Conservation (phyloP, 2,113 vertebrate species). For the Hylia prasina region DNA sequence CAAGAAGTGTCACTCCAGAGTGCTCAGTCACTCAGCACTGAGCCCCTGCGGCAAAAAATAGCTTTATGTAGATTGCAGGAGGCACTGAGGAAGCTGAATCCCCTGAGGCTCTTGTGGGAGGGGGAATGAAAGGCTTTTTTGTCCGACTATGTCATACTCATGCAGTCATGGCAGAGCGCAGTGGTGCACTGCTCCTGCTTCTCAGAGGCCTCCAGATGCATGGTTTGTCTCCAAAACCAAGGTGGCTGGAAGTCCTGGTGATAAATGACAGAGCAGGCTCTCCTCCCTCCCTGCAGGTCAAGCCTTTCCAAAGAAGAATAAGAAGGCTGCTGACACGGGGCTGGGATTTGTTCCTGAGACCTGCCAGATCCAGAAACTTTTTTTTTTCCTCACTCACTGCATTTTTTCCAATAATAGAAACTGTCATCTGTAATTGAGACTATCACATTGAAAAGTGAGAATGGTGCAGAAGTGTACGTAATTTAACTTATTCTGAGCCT, state of each 20-base stretch:
- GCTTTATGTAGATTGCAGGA: slow-evolving; percentile 20
- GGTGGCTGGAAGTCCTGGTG: not conserved
- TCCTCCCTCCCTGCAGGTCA: not conserved
- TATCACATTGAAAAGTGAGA: not conserved
- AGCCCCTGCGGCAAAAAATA: slow-evolving; percentile 14
- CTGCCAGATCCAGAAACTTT: not conserved
- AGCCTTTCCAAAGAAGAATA: not conserved
- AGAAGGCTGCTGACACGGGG: not conserved
- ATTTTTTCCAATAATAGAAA: not conserved
- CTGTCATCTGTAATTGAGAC: slow-evolving; percentile 37
- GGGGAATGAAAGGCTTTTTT: not conserved
- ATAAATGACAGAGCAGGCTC: not conserved
- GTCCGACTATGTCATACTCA: not conserved
- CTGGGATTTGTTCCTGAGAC: not conserved
- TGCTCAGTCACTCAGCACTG: not conserved
- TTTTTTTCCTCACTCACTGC: not conserved
- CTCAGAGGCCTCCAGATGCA: not conserved
- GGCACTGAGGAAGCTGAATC: slow-evolving; percentile 27
- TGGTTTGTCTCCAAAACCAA: not conserved
- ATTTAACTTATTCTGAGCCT: not conserved
- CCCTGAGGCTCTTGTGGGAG: slow-evolving; percentile 19
- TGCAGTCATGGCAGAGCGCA: not conserved
- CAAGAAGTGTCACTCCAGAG: slow-evolving; percentile 2
- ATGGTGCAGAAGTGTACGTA: not conserved
- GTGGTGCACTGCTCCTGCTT: not conserved